Evolutionary conservation across 2,888 invertebrate genomes (phyloP).

Genomic region (Stratiomys singularior): DNA sequence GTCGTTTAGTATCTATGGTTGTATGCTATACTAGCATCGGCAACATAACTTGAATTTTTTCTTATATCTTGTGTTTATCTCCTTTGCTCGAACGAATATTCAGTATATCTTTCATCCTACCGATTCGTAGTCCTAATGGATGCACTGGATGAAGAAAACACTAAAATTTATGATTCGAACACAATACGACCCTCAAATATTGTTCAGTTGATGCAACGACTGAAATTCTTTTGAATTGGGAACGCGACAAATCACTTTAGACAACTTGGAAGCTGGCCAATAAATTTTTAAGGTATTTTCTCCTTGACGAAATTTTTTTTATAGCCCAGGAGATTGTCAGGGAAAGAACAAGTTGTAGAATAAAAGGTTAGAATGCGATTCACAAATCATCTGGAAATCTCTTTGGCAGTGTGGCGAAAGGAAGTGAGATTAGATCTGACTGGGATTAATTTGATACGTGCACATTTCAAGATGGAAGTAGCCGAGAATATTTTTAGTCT

Average conservation of each 20-base stretch:
- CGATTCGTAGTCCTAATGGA: background rate
- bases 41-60: too few relatives aligned
- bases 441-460: too few relatives aligned
- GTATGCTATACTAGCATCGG: background rate
- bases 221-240: conserved; percentile 14
- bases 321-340: background rate
- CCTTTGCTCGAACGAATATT: background rate
- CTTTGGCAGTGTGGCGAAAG: background rate
- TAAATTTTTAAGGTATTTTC: conserved; percentile 1
- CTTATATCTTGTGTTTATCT: too few relatives aligned
- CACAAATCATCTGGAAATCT: background rate
- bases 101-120: background rate
- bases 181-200: conserved; percentile 1
- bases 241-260: conserved; percentile 21
- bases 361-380: background rate
- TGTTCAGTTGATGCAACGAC: conserved; percentile 17
- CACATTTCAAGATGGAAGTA: too few relatives aligned
- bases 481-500: too few relatives aligned
- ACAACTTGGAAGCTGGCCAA: conserved; percentile 16
- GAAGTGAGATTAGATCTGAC: too few relatives aligned
- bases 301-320: background rate
- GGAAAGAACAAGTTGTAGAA: background rate
- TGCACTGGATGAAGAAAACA: background rate
- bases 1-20: background rate
- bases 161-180: conserved; percentile 9